Conservation (phyloP, 2,888 invertebrate species). For the Melanostoma scalare region DNA sequence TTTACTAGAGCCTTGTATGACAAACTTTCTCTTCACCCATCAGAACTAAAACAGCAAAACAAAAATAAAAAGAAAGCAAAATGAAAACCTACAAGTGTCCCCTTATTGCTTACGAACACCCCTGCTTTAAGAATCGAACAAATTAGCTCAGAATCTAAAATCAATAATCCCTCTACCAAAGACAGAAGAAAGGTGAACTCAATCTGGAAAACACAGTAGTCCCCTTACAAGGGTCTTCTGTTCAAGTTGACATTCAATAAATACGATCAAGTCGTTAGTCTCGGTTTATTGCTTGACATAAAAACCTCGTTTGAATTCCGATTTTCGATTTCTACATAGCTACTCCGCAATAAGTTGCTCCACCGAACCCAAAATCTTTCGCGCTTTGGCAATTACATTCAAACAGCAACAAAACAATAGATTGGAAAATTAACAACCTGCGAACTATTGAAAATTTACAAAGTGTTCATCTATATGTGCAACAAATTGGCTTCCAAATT, state of each 20-base stretch:
- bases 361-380: slow-evolving; percentile 25
- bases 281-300: slow-evolving; percentile 56
- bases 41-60: background rate
- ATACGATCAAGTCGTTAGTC: slow-evolving; percentile 51
- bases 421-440: slow-evolving; percentile 12
- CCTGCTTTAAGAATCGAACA: background rate
- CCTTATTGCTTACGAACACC: slow-evolving; percentile 17
- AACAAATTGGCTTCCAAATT: slow-evolving; percentile 51
- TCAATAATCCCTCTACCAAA: slow-evolving; percentile 36
- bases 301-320: slow-evolving; percentile 37
- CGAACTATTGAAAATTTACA: background rate
- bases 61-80: background rate
- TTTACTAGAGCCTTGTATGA: background rate
- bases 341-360: background rate
- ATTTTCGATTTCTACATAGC: background rate
- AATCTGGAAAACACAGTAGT: background rate
- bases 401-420: slow-evolving; percentile 3
- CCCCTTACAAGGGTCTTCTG: background rate
- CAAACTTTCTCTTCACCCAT: background rate
- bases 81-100: slow-evolving; percentile 55
- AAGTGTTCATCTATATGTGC: slow-evolving; percentile 2
- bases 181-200: background rate
- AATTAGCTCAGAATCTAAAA: slow-evolving; percentile 37
- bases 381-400: background rate
- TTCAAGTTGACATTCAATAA: slow-evolving; percentile 19